Evolutionary conservation across 2,797 vertebrate species (phyloP).

Genomic region (Coranthus polyacanthus): DNA sequence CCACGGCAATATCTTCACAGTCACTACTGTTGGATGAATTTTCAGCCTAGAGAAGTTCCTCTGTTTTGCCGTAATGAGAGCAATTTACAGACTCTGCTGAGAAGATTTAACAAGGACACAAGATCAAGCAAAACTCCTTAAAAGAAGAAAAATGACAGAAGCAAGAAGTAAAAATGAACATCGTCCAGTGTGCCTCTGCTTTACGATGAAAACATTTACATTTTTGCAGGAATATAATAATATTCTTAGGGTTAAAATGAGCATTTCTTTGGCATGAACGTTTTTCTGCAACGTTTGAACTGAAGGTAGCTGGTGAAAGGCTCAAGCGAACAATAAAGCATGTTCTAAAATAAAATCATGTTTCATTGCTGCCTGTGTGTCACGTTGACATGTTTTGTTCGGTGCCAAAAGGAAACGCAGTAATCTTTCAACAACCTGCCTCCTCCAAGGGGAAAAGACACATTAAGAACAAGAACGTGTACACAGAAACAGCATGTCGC

Average conservation of each 20-base stretch:
- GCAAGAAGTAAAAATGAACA: no score
- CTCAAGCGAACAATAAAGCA: constrained; percentile 2
- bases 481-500: constrained; percentile 1
- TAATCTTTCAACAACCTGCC: constrained; percentile 45
- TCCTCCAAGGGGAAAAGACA: constrained; percentile 37
- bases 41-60: not conserved
- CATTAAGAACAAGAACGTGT: constrained; percentile 35
- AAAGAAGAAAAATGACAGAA: no score
- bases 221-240: no score
- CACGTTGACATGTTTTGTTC: constrained; percentile 16
- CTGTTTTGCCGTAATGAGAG: not conserved
- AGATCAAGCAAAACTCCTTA: no score
- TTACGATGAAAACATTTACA: no score
- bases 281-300: no score
- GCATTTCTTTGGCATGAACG: no score
- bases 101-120: not conserved
- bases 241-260: not conserved
- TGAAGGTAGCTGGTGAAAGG: not conserved
- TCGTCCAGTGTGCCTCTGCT: no score
- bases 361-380: constrained; percentile 23
- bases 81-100: not conserved
- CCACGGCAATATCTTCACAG: not conserved
- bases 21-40: not conserved
- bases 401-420: constrained; percentile 15
- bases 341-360: constrained; percentile 2